phyloP scores from a whole-genome alignment of 2,888 invertebrate species.

The Acholoe squamosa region DNA sequence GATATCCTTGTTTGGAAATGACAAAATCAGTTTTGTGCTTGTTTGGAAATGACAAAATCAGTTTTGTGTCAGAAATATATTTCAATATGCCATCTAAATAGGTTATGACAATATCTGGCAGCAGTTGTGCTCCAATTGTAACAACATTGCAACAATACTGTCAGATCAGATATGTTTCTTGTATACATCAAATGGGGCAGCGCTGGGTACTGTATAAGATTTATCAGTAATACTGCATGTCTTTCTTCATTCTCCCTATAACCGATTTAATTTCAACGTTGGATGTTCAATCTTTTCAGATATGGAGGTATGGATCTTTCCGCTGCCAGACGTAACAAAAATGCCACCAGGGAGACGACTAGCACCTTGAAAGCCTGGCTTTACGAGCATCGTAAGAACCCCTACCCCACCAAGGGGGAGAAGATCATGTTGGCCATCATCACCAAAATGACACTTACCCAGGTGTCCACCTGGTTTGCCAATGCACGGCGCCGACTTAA shows the following conservation, averaged over 20 bases:
- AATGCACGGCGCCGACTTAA: conserved; percentile 96
- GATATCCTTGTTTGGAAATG: too few species aligned
- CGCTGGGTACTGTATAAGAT: neutral
- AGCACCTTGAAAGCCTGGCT: conserved; percentile 98
- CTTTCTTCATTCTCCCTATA: neutral
- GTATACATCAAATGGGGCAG: neutral
- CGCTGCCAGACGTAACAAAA: conserved; percentile 89
- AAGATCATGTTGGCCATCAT: conserved; percentile 97
- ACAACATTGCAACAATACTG: too few species aligned
- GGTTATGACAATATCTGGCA: too few species aligned
- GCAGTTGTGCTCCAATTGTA: too few species aligned
- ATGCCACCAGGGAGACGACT: conserved; percentile 98
- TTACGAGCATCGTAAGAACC: conserved; percentile 97
- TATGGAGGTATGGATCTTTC: conserved; percentile 64
- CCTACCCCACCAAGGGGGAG: conserved; percentile 97
- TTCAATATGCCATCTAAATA: too few species aligned
- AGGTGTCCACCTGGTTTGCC: conserved; percentile 97
- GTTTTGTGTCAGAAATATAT: too few species aligned
- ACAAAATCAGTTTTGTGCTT: too few species aligned
- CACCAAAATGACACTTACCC: conserved; percentile 96
- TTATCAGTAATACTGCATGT: neutral
- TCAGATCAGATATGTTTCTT: too few species aligned
- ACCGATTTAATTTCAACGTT: neutral
- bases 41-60: too few species aligned
- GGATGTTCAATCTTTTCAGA: neutral